Base-by-base conservation (phyloP, 2,113 vertebrate genomes). In the Lepus europaeus region DNA sequence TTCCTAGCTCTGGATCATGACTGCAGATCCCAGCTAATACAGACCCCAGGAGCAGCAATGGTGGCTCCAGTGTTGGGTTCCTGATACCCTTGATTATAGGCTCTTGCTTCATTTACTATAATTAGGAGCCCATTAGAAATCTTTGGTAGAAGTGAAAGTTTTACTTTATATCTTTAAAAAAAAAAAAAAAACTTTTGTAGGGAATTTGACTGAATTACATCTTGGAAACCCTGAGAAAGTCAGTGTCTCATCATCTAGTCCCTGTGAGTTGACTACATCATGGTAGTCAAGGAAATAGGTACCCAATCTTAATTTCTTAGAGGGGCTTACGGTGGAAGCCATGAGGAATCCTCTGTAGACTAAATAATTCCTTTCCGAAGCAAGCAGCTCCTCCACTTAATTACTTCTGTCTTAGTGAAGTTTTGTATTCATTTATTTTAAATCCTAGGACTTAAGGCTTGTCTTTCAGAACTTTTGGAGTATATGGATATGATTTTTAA, bases 221-320 rank as follows among this genome's bases (percentile, higher is more conserved):
- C 59, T 74, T 74, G 19, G 89, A 93, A 66, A 49, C 73, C 45
- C 27, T 68, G 84, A 79, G 74, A 87, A 51, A 84, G 61, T 31
- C 39, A n/a, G 14, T 12, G 4, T 56, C 72, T 20, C 14, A 39
- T 76, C 22, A 80, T 79, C 17, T 5, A 70, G 9, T 85, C 25
- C 79, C 51, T 53, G 13, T 27, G 36, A 59, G 33, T 36, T 70
- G 70, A 31, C 36, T 39, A 29, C 64, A 22, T 80, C 27, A 39
- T 12, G 11, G 8, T 29, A 85, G 39, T 63, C 45, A 85, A 89
- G 73, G 66, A 81, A 61, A 63, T 79, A 45, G 4, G 16, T 56
- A 61, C 45, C 49, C 91, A 31, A 79, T 70, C 77, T 63, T 33
- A 66, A 73, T 56, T 59, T 59, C 25, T 29, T 39, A 17, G n/a